Base-by-base conservation (phyloP, 2,888 invertebrate species). In the Brachyopa scutellaris region DNA sequence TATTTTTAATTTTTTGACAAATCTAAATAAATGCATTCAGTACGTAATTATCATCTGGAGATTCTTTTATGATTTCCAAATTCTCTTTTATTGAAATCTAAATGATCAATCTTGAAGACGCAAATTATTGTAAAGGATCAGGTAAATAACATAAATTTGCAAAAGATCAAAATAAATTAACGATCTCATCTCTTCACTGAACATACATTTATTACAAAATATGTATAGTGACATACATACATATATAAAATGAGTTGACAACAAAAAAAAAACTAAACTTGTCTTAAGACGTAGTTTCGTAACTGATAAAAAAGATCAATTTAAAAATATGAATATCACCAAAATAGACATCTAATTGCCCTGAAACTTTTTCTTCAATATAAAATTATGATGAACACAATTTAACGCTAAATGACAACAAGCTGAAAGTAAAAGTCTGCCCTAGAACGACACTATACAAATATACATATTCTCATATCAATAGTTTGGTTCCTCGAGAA, bases 401-500 rank as follows among this genome's bases (percentile, higher is more conserved):
- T 36, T 64, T 49, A 49, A 36, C 38, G 62, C 26, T 49, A 45
- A 61, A 61, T 33, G 49, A 49, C 36, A 64, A 49, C 17, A 26
- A 64, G 9, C 49, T 26, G 62, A 49, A 29, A 49, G 62, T 38
- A 29, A 38, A 49, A 49, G 49, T 36, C 47, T 15, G 11, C 62
- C 3, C n/a, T 17, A 33, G 33, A 36, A 49, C 15, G n/a, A 7
- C 13, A 53, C 4, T 26, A 26, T 6, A 26, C 26, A 26, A 53
- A 9, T 26, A 26, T 6, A 26, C 26, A 26, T 36, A 9, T 42
- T 40, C 13, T 8, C 21, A 26, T 51, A 33, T 49, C 36, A 49
- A 38, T 11, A 9, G 47, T 26, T 11, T 8, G 31, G 29, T 29
- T 49, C 26, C 62, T 62, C 40, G 31, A 33, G 21, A 59, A 62